Base-by-base conservation (phyloP, 2,113 vertebrate species). In the Papio anubis region DNA sequence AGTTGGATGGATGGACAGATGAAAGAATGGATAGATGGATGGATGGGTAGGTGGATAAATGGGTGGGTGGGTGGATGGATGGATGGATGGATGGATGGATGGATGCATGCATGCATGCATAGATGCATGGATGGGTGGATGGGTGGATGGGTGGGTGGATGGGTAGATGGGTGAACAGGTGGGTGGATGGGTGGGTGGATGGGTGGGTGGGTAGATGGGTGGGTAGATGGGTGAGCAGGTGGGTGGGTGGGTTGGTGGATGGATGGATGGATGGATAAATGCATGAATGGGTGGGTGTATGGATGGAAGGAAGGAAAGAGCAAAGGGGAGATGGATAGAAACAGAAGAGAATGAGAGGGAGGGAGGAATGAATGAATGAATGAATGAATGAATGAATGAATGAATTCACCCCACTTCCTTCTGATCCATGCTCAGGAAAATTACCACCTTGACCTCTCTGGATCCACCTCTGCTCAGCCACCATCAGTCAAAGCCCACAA, bases 141-240 rank as follows among this genome's bases (percentile, higher is more conserved):
- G 52, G 7, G 6, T 48, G 11, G 48, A 11, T 64, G 25, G 23
- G 2, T 61, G 11, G 3, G 35, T 48, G 6, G 17, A 0, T 21
- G 10, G 2, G 5, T 48, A 1, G 1, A 2, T 12, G 6, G 11
- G 5, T 27, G 10, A 1, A 4, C 38, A 52, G 4, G 5, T 70
- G 6, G 17, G 10, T 52, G 4, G 3, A 3, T 27, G 7, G 45
- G 3, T 45, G 4, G 16, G 18, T 59, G 5, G 13, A 1, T 40
- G 61, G 52, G 17, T 40, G 35, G 5, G 3, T 27, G 14, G 2
- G 5, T 57, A 1, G 1, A 6, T 40, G 35, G 5, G 3, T 27
- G 14, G 2, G 5, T 57, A 1, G 1, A 6, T 18, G 9, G 11
- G 5, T 27, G 14, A 1, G 6, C 21, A 40, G 3, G 5, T 80